Evolutionary conservation across 2,113 vertebrate genomes (phyloP).

Genomic region (Rhizomys pruinosus): DNA sequence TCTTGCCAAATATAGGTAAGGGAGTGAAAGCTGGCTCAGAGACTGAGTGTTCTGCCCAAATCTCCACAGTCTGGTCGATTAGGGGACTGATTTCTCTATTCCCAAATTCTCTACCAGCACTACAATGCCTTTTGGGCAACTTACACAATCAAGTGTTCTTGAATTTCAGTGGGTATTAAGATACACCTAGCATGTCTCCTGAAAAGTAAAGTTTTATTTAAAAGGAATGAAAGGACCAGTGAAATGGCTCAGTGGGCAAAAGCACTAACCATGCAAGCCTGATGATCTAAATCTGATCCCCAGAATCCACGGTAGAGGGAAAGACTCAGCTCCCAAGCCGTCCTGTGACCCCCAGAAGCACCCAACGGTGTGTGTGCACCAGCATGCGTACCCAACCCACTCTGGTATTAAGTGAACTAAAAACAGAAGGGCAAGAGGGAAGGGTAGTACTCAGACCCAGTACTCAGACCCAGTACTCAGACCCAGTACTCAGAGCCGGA

Average conservation of each 20-base stretch:
- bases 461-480: not conserved
- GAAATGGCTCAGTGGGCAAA: too few relatives aligned
- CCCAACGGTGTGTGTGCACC: not conserved
- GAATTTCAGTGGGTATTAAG: not conserved
- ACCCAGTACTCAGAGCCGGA: not conserved
- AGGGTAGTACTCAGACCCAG: not conserved
- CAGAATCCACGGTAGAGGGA: not conserved
- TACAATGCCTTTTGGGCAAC: too few relatives aligned
- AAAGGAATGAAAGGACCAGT: too few relatives aligned
- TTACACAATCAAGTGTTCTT: not conserved
- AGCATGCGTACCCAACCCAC: not conserved
- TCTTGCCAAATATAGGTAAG: too few relatives aligned
- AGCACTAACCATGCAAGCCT: too few relatives aligned
- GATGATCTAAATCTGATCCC: not conserved
- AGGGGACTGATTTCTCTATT: too few relatives aligned
- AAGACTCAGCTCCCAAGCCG: not conserved
- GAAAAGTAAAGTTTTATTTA: not conserved
- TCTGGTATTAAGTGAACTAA: not conserved
- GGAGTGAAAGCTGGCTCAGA: too few relatives aligned
- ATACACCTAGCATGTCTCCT: not conserved
- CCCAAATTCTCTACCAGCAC: too few relatives aligned
- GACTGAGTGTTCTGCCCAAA: too few relatives aligned
- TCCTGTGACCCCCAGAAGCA: not conserved
- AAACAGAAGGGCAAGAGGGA: conserved; percentile 3
- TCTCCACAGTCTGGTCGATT: too few relatives aligned